A percentile compares a stretch with the other conserved stretches of the same genome.
These are phyloP conservation scores for Todiramphus chloris DNA, from an alignment of 2,113 vertebrate species.

Conservation along the genomic window DNA sequence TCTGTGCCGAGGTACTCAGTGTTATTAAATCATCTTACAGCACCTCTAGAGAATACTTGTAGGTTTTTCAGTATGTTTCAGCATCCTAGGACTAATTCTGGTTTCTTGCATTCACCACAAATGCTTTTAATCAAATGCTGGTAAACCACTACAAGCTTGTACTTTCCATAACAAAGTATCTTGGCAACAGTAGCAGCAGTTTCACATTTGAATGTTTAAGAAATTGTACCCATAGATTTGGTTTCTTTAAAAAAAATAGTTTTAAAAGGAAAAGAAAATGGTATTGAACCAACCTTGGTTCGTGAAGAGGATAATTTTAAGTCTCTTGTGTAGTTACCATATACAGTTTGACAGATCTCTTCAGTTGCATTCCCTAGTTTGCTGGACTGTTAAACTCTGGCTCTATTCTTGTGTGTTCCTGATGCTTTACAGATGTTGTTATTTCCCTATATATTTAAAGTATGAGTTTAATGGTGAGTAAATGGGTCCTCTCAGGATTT, in stretches of 20 bases:
- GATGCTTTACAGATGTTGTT: neutral
- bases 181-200: neutral
- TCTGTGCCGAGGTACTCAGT: neutral
- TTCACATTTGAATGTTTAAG: slow-evolving; percentile 18
- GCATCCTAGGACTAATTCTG: neutral
- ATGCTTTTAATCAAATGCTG: slow-evolving; percentile 18
- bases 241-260: neutral
- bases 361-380: neutral
- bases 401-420: neutral
- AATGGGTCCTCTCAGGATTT: neutral
- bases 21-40: neutral
- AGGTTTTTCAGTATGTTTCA: neutral
- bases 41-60: neutral
- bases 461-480: neutral
- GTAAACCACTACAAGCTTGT: neutral
- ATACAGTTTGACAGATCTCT: neutral
- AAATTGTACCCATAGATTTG: slow-evolving; percentile 21
- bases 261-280: neutral
- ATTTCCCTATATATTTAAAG: neutral
- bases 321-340: neutral
- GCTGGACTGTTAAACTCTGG: neutral
- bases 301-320: neutral
- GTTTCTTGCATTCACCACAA: neutral
- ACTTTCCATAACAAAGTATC: neutral
- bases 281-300: neutral